Conservation (phyloP, 2,113 vertebrate genomes). For the Formicarius rufipectus region DNA sequence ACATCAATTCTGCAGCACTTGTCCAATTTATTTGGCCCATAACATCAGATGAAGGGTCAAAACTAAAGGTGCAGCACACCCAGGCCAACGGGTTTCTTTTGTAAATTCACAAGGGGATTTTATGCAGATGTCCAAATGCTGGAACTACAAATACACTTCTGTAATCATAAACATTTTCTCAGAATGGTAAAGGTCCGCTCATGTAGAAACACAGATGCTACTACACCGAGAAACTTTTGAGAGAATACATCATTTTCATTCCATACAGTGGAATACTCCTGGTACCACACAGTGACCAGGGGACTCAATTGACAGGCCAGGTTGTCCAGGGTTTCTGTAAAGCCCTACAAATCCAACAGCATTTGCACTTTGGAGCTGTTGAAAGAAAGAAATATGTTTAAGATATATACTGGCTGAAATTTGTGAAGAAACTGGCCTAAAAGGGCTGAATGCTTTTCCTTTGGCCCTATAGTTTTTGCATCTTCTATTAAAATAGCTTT, state of each 20-base stretch:
- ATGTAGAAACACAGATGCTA: background rate
- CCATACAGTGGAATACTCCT: background rate
- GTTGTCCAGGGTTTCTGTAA: background rate
- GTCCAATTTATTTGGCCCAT: background rate
- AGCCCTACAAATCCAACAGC: background rate
- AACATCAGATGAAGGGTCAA: background rate
- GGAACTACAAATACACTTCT: background rate
- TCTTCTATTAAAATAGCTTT: background rate
- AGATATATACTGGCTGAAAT: background rate
- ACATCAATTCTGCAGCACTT: background rate
- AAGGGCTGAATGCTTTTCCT: background rate
- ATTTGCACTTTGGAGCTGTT: background rate
- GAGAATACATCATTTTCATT: background rate
- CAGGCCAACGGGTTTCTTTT: background rate
- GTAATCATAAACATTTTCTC: background rate
- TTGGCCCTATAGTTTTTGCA: background rate
- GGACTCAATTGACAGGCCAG: background rate
- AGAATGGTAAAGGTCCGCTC: background rate
- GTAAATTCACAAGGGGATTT: background rate
- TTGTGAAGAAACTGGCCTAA: background rate
- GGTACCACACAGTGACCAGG: rapidly evolving
- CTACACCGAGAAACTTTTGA: background rate
- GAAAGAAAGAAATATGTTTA: background rate
- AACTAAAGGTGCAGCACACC: background rate
- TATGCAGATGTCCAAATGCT: background rate